Percentiles rank a stretch among this genome's conserved stretches.
Conservation (phyloP, 2,888 invertebrate species). For the Melitaea athalia region DNA sequence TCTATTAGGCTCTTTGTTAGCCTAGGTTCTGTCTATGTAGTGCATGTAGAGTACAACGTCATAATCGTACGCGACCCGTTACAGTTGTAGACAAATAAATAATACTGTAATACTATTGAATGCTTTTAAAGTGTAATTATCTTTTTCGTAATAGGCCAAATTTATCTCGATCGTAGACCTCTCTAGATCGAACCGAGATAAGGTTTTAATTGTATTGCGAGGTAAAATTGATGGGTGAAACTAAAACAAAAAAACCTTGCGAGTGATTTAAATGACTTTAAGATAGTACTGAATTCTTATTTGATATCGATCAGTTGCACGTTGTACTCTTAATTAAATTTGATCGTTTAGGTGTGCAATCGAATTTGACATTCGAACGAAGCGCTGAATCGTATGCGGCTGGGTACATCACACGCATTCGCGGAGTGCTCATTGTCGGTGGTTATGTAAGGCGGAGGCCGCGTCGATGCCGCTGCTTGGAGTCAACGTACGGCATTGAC, state of each 20-base stretch:
- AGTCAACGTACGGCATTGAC: constrained; percentile 83
- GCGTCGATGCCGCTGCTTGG: constrained; percentile 74
- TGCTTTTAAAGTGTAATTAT: not conserved
- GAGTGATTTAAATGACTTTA: constrained; percentile 33
- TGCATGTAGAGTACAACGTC: constrained; percentile 15
- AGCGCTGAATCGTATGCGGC: constrained; percentile 36
- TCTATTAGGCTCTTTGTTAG: constrained; percentile 29
- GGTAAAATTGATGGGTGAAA: constrained; percentile 34
- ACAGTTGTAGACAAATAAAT: constrained; percentile 8
- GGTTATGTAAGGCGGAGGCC: constrained; percentile 82
- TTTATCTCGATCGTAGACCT: constrained; percentile 15
- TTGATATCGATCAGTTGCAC: constrained; percentile 24
- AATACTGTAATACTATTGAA: not conserved
- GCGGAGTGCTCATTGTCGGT: constrained; percentile 74
- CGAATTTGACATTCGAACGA: constrained; percentile 36
- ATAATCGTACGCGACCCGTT: constrained; percentile 15
- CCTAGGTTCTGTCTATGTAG: constrained; percentile 25
- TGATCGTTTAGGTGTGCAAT: constrained; percentile 16
- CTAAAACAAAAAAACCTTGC: constrained; percentile 30
- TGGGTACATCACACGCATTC: constrained; percentile 72
- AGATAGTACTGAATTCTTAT: constrained; percentile 25
- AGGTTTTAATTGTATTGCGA: constrained; percentile 33
- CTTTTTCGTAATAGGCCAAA: constrained; percentile 2
- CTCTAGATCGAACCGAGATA: constrained; percentile 29
- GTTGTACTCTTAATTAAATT: constrained; percentile 19